Base-by-base conservation (phyloP, 92 coral and sea anemone genomes). In the Porites cylindrica region DNA sequence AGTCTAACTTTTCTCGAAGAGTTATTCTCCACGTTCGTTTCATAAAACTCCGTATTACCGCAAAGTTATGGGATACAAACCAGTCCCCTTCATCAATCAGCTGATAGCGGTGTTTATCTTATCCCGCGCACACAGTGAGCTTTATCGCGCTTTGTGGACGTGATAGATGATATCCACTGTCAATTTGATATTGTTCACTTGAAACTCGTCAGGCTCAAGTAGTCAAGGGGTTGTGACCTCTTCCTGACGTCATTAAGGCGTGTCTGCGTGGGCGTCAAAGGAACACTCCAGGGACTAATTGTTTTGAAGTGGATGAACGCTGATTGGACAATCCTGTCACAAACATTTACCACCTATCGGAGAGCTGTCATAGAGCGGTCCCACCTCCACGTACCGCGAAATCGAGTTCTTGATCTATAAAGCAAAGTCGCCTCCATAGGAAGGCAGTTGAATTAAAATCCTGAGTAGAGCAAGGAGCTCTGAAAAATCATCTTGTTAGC, bases 231-330 rank as follows among this genome's bases (percentile, higher is more conserved):
- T 94, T 84, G 75, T 82, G 92, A 93, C 94, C 94, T 79, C 83
- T 82, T 68, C 72, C 93, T 93, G 92, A 93, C 99, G 98, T 97
- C 97, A 93, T 13, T 91, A 68, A 94, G 99, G 99, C 92, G 99
- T 95, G 99, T 85, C 89, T 67, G 97, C 98, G 99, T 97, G 90
- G 99, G 99, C 96, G 99, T 82, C 21, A 52, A 88, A 80, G 66
- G 96, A 91, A 91, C 90, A 91, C 96, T 93, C 96, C 72, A 85
- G 93, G 92, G 98, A 96, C 74, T 82, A 84, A 88, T 89, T 90
- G 96, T 90, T 92, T 91, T 88, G 93, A 88, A 87, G 77, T 81
- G 62, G 66, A 21, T 86, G 86, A 62, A 72, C 83, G 82, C 70
- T 92, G 87, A 97, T 97, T 97, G 98, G 99, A 82, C 50, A 70